Base-by-base conservation (phyloP, 2,797 vertebrate species). In the Alectoris magna region DNA sequence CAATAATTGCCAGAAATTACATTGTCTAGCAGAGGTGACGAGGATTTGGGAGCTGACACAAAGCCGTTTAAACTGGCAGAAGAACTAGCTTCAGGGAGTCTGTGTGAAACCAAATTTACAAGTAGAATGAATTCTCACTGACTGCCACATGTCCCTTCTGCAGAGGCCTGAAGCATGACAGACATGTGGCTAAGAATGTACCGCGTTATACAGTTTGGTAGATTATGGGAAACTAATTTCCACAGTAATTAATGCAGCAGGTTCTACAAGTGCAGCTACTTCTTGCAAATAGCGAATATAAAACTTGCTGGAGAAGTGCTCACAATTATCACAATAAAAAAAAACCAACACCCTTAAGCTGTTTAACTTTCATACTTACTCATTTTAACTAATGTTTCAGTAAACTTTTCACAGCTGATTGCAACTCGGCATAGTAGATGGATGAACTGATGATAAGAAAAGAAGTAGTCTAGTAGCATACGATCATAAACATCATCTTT, bases 391-490 rank as follows among this genome's bases (percentile, higher is more conserved):
- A 99, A 98, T 10, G 99, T 99, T 97, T 99, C 99, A 7, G 99
- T 99, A 97, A 99, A 99, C 96, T 99, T 99, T 97, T 99, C 99
- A 97, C 99, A 99, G 98, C 99, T 99, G 98, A 99, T 98, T 97
- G 99, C 99, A 91, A 99, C 99, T 67, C 99, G 98, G 96, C 99
- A 99, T 91, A 99, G 98, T 88, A 99, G 98, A 96, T 99, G 99
- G 97, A 99, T 99, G 98, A 99, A 99, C 96, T 99, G 99, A 96
- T 99, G 99, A 88, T 99, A 99, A 92, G 99, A 99, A 97, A 99
- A 98, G 98, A 99, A 99, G 98, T 99, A 99, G 95, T 99, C 99
- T 97, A 99, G 98, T 97, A 99, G 98, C 99, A 99, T 99, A 88
- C 98, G 98, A 98, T 99, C 99, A 83, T 99, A 99, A 95, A 99